Evolutionary conservation across 2,113 vertebrate species (phyloP).

Genomic region (Brachyistius frenatus): DNA sequence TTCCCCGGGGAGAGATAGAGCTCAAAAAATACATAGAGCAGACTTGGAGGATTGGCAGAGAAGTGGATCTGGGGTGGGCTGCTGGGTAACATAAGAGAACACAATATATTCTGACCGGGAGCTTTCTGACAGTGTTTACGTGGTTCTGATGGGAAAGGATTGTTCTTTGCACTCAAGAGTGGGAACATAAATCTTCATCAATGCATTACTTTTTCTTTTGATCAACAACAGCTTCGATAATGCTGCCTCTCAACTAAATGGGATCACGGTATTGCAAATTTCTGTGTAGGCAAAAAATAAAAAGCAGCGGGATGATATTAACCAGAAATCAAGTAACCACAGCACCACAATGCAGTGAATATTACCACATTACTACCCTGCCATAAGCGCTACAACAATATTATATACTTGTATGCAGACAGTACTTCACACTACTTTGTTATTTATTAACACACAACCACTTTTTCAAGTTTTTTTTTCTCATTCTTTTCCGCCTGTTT

Average conservation of each 20-base stretch:
- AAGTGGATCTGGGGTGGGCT: conserved; percentile 60
- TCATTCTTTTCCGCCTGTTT: not conserved
- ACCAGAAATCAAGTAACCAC: conserved; percentile 37
- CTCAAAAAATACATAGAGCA: conserved; percentile 74
- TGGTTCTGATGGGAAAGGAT: conserved; percentile 65
- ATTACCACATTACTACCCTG: not conserved
- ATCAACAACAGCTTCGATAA: conserved; percentile 54
- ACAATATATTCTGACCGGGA: conserved; percentile 58
- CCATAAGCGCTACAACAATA: not conserved
- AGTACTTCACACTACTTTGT: too few species aligned
- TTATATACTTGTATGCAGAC: not conserved
- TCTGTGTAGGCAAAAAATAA: conserved; percentile 5
- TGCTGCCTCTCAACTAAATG: conserved; percentile 26
- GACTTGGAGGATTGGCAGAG: conserved; percentile 68
- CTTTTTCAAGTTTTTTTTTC: too few species aligned
- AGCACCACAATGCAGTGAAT: not conserved
- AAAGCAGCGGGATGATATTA: conserved; percentile 24
- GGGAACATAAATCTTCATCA: conserved; percentile 74
- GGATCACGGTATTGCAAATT: conserved; percentile 25
- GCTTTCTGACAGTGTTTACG: conserved; percentile 72
- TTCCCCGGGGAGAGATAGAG: conserved; percentile 55
- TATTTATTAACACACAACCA: too few species aligned
- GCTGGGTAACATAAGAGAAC: conserved; percentile 58
- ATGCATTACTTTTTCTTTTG: conserved; percentile 54
- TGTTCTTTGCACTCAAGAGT: conserved; percentile 54